A percentile compares a stretch with the other conserved stretches of the same genome.
phyloP scores from a whole-genome alignment of 1,140 invertebrate genomes.

The Penaeus indicus region DNA sequence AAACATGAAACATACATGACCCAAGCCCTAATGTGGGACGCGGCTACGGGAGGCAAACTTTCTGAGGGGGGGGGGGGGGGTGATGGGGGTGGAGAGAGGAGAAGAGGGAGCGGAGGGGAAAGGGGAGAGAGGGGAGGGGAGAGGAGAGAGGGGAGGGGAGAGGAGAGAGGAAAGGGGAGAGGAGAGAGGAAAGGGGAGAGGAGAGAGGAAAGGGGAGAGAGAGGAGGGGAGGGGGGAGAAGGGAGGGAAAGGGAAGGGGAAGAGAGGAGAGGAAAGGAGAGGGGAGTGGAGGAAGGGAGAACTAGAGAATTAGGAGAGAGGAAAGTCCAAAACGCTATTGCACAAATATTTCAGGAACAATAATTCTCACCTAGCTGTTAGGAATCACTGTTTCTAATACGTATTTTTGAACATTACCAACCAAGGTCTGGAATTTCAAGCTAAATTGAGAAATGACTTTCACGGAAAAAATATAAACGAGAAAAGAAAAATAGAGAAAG shows the following conservation, averaged over 20 bases:
- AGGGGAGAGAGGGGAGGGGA: background rate
- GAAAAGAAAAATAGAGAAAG: background rate
- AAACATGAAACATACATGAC: no score
- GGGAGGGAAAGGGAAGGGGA: background rate
- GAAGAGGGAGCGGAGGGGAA: background rate
- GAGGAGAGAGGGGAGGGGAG: background rate
- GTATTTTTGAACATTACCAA: no score
- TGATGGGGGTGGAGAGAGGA: background rate
- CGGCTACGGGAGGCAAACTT: no score
- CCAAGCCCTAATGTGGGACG: no score
- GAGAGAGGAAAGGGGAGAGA: background rate
- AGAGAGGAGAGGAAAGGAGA: background rate
- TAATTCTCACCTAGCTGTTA: no score
- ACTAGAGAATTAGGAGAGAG: no score
- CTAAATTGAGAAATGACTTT: no score
- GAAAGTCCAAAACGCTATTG: no score
- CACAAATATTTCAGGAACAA: no score
- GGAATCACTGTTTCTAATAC: no score
- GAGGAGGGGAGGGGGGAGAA: background rate
- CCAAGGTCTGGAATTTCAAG: no score
- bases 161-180: no score
- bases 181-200: background rate
- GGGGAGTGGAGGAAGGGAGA: background rate
- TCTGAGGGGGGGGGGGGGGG: background rate
- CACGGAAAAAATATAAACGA: background rate